These are phyloP conservation scores for Heliocidaris erythrogramma DNA, from an alignment of 35 echinoderm and acorn worm genomes.

Conservation along the genomic window DNA sequence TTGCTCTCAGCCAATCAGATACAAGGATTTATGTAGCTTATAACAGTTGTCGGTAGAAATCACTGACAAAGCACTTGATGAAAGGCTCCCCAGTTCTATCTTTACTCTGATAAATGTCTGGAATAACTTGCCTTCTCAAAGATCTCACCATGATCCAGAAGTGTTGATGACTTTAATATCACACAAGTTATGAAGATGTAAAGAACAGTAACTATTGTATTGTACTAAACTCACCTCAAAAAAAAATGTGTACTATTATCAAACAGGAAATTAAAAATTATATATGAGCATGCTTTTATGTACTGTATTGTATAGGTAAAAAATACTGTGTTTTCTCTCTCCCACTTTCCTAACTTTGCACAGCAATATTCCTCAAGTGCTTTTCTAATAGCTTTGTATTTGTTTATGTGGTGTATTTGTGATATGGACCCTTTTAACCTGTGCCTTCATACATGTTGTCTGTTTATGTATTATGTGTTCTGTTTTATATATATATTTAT, in stretches of 20 bases:
- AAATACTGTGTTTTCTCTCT: neutral
- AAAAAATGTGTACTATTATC: neutral
- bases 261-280: no score
- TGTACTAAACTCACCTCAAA: neutral
- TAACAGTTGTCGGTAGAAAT: no score
- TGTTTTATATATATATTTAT: slow-evolving; percentile 5
- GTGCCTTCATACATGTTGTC: neutral
- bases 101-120: neutral
- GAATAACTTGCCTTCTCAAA: neutral
- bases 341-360: neutral
- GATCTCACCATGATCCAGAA: neutral
- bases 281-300: neutral
- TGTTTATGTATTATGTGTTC: neutral
- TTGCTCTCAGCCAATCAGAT: no score
- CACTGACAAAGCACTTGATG: no score
- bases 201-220: slow-evolving; percentile 3
- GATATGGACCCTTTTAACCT: neutral
- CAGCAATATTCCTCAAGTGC: neutral
- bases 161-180: no score
- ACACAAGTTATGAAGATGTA: no score
- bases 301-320: neutral
- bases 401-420: neutral
- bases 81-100: no score
- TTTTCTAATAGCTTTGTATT: neutral
- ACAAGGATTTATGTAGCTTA: no score